Conservation (phyloP, 1,140 invertebrate genomes). For the Papilio aristodemus region DNA sequence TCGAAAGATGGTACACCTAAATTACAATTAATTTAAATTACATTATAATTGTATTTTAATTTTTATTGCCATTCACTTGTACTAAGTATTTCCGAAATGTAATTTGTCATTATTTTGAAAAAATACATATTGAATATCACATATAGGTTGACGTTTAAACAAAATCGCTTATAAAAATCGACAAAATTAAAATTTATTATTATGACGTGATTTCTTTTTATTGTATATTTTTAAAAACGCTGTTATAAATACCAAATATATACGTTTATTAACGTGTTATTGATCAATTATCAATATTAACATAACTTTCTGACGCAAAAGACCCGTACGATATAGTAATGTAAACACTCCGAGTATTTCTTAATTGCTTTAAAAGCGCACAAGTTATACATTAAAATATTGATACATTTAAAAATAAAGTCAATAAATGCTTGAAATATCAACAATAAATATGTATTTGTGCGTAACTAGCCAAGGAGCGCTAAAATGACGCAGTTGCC, state of each 20-base stretch:
- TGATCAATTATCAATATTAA: background rate
- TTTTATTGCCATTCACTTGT: too few species aligned
- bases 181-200: background rate
- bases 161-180: too few species aligned
- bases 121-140: too few species aligned
- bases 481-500: background rate
- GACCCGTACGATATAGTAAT: background rate
- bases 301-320: background rate
- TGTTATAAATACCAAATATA: background rate
- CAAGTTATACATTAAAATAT: background rate
- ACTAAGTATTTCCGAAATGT: too few species aligned
- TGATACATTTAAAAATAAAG: background rate
- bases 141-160: too few species aligned
- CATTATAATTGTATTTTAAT: too few species aligned
- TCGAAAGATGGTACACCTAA: too few species aligned
- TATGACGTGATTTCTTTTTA: background rate
- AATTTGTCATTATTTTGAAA: too few species aligned
- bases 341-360: background rate
- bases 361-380: background rate
- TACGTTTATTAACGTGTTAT: background rate
- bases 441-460: conserved; percentile 8
- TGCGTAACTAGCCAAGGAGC: conserved; percentile 1
- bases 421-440: conserved; percentile 11
- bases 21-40: too few species aligned
- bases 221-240: background rate